Conservation (phyloP, 92 coral and sea anemone species). For the Micromussa lordhowensis region DNA sequence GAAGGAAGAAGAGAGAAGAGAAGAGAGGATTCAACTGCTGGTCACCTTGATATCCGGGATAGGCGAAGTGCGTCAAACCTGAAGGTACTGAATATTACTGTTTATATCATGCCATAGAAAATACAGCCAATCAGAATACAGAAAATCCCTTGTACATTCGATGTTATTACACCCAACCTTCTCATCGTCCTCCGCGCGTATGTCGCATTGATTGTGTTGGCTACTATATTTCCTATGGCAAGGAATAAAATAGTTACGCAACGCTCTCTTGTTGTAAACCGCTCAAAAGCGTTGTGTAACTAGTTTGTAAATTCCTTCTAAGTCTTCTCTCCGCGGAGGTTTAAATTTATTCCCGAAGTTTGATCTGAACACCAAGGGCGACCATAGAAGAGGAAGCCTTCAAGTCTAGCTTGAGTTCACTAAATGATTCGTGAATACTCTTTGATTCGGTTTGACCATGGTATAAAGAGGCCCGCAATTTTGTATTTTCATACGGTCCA, state of each 20-base stretch:
- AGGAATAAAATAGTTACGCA: too few species aligned
- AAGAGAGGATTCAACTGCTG: background rate
- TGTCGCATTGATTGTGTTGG: too few species aligned
- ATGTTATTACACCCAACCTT: too few species aligned
- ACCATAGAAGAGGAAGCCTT: background rate
- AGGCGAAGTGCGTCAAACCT: background rate
- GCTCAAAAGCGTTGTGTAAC: too few species aligned
- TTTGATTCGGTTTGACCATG: background rate
- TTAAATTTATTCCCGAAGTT: background rate
- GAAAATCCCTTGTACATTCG: too few species aligned
- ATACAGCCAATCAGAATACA: too few species aligned
- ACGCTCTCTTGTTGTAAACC: too few species aligned
- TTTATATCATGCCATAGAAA: background rate
- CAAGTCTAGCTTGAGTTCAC: background rate
- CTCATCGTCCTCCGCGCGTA: too few species aligned
- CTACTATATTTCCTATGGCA: too few species aligned
- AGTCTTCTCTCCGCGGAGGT: background rate
- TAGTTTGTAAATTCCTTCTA: background rate
- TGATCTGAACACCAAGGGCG: background rate
- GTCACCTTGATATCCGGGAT: background rate
- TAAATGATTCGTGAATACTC: background rate
- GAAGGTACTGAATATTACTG: background rate
- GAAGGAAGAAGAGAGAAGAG: slow-evolving; percentile 15
- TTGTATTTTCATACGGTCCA: background rate
- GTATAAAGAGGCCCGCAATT: too few species aligned